Percentiles rank a stretch among this genome's conserved stretches.
These are phyloP conservation scores for Rhinogobius similis DNA, from an alignment of 2,113 vertebrate species.

Conservation along the genomic window DNA sequence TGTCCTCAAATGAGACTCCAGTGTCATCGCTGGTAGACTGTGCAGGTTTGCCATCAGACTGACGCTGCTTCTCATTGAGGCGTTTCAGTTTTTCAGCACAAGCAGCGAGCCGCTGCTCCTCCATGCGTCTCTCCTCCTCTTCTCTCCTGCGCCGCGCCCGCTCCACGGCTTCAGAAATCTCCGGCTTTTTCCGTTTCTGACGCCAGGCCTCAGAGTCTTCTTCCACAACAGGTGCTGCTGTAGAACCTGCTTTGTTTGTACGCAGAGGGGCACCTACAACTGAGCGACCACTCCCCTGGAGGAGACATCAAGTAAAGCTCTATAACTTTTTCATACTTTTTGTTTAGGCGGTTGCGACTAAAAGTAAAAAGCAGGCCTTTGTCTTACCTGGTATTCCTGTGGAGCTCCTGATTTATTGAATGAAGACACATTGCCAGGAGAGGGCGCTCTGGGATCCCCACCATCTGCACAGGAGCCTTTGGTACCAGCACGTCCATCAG, in stretches of 20 bases:
- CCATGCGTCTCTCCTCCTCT: conserved; percentile 96
- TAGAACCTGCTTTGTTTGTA: conserved; percentile 54
- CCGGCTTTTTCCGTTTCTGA: conserved; percentile 91
- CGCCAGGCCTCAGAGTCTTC: conserved; percentile 94
- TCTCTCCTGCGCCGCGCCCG: conserved; percentile 91
- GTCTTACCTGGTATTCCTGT: conserved; percentile 85
- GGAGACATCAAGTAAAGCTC: background rate
- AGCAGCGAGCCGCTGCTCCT: conserved; percentile 94
- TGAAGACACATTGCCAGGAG: conserved; percentile 71
- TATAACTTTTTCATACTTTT: background rate
- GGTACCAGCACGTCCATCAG: conserved; percentile 76
- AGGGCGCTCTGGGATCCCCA: conserved; percentile 74
- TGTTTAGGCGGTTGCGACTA: background rate
- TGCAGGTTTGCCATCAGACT: conserved; percentile 49
- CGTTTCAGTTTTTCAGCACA: conserved; percentile 96
- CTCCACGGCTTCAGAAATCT: conserved; percentile 92
- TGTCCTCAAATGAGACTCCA: conserved; percentile 37
- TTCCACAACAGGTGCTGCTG: conserved; percentile 73
- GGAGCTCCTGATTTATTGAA: conserved; percentile 77
- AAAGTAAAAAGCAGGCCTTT: background rate
- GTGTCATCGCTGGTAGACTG: conserved; percentile 45
- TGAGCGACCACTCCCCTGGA: conserved; percentile 48
- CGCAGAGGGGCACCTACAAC: conserved; percentile 46
- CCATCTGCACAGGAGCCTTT: conserved; percentile 73
- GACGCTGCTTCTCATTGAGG: conserved; percentile 92